These are phyloP conservation scores for Galemys pyrenaicus DNA, from an alignment of 2,113 vertebrate genomes.

Conservation along the genomic window DNA sequence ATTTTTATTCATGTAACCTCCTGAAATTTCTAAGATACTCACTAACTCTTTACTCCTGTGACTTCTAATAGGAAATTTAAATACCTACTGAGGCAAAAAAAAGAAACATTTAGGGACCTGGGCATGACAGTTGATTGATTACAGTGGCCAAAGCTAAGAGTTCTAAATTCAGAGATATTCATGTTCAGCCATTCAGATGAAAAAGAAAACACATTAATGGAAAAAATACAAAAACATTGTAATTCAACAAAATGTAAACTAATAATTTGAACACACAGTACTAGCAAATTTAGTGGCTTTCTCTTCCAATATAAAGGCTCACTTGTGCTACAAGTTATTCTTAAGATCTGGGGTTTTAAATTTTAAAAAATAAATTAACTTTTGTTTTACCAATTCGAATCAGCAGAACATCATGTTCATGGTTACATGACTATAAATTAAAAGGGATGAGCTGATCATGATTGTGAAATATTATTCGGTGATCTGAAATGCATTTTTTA, in stretches of 20 bases:
- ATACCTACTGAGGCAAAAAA: conserved; percentile 39
- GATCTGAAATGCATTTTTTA: background rate
- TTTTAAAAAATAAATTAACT: background rate
- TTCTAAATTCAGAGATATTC: conserved; percentile 32
- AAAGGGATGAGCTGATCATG: background rate
- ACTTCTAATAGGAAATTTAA: conserved; percentile 61
- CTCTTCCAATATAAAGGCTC: background rate
- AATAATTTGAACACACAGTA: conserved; percentile 24
- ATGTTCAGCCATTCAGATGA: background rate
- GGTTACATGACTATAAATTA: background rate
- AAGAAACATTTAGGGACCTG: background rate
- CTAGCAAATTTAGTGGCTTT: background rate
- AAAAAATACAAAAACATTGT: conserved; percentile 10
- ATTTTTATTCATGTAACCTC: conserved; percentile 41
- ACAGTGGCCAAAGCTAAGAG: background rate
- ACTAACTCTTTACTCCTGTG: background rate
- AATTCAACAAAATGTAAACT: conserved; percentile 29
- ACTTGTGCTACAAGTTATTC: background rate
- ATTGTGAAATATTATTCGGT: background rate
- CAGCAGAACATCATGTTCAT: background rate
- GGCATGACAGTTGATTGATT: background rate
- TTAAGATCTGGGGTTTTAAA: background rate
- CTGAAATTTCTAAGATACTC: conserved; percentile 46
- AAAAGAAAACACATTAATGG: background rate
- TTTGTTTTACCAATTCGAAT: background rate